These are phyloP conservation scores for Andrena cerasifolii DNA, from an alignment of 1,140 invertebrate genomes.

Conservation along the genomic window DNA sequence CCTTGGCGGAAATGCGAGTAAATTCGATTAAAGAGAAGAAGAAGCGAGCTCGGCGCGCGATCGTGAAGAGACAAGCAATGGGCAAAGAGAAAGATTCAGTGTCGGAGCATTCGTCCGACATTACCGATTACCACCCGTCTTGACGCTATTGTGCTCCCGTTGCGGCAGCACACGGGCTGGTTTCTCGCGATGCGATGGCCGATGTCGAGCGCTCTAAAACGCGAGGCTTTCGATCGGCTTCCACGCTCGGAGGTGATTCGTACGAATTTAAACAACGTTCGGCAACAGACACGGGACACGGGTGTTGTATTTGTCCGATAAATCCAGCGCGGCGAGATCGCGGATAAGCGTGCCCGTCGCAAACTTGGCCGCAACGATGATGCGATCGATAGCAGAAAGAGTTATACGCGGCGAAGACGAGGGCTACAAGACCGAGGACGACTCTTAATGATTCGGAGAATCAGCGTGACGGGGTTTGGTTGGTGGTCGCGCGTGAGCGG, in stretches of 20 bases:
- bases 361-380: constrained; percentile 45
- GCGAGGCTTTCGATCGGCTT: neutral
- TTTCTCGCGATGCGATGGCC: too few species aligned
- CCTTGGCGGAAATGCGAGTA: neutral
- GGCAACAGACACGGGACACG: constrained; percentile 28
- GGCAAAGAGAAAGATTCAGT: too few species aligned
- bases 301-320: constrained; percentile 44
- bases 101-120: too few species aligned
- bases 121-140: too few species aligned
- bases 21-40: constrained; percentile 4
- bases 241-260: constrained; percentile 12
- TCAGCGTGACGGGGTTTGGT: constrained; percentile 42
- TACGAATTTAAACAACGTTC: constrained; percentile 44
- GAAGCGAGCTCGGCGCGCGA: neutral
- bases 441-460: constrained; percentile 62
- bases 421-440: constrained; percentile 49
- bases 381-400: constrained; percentile 58
- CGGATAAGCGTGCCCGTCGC: constrained; percentile 43
- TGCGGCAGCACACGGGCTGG: too few species aligned
- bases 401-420: constrained; percentile 48
- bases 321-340: constrained; percentile 46
- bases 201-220: neutral
- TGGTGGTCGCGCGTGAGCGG: constrained; percentile 5
- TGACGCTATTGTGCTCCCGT: too few species aligned
- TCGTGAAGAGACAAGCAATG: neutral